A percentile compares a stretch with the other conserved stretches of the same genome.
Evolutionary conservation across 2,113 vertebrate genomes (phyloP).

Genomic region (Bos indicus): DNA sequence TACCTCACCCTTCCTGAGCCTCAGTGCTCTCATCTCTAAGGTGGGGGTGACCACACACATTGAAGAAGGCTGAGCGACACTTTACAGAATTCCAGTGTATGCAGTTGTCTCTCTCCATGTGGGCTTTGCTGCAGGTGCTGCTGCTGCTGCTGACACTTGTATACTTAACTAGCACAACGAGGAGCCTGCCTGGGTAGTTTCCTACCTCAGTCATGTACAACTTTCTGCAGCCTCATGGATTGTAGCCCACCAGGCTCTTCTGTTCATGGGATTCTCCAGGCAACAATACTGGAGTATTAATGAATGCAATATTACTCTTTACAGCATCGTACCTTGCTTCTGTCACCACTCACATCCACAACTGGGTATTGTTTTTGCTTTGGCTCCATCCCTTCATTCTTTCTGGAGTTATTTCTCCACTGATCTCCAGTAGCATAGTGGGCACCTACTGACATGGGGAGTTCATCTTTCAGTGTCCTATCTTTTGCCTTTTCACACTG

Average conservation of each 20-base stretch:
- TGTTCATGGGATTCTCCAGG: neutral
- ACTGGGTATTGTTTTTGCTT: no score
- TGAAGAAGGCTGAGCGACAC: no score
- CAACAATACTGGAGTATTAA: neutral
- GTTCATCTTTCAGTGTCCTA: no score
- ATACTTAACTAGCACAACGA: neutral
- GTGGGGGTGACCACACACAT: neutral
- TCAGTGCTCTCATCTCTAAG: neutral
- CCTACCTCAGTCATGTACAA: neutral
- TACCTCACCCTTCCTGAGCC: neutral
- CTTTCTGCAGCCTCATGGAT: neutral
- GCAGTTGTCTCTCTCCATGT: neutral
- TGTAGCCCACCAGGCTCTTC: neutral
- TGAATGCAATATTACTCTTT: no score
- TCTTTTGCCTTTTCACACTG: no score
- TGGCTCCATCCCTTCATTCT: no score
- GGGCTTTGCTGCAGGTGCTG: neutral
- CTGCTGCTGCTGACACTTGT: fast-evolving
- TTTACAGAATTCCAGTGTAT: neutral
- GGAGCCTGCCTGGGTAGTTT: neutral
- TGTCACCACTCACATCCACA: no score
- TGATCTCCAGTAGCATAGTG: no score
- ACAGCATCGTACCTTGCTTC: no score
- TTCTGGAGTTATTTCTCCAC: no score
- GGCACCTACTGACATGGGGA: no score